Percentiles rank a stretch among this genome's conserved stretches.
These are phyloP conservation scores for Stratiomys singularior DNA, from an alignment of 2,888 invertebrate genomes.

Conservation along the genomic window DNA sequence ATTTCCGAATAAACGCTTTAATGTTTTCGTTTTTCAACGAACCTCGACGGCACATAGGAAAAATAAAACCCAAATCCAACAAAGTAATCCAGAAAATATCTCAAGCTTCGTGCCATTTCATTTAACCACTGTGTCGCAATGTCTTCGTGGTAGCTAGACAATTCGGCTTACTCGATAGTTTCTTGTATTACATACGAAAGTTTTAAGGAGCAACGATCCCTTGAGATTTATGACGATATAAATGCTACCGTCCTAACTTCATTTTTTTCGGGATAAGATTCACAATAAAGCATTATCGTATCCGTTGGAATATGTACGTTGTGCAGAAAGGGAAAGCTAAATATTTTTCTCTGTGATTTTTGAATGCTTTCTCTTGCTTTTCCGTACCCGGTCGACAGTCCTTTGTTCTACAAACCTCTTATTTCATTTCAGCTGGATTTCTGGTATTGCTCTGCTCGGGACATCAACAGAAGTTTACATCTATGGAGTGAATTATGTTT, in stretches of 20 bases:
- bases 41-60: too few relatives aligned
- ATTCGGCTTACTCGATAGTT: not conserved
- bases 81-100: too few relatives aligned
- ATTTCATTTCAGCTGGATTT: constrained; percentile 70
- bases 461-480: constrained; percentile 82
- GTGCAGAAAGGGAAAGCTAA: not conserved
- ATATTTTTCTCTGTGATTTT: not conserved
- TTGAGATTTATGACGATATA: constrained; percentile 7
- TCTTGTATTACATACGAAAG: not conserved
- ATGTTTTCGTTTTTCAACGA: too few relatives aligned
- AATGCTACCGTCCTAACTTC: too few relatives aligned
- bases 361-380: too few relatives aligned
- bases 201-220: not conserved
- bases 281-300: constrained; percentile 11
- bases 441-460: constrained; percentile 80
- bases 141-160: too few relatives aligned
- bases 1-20: too few relatives aligned
- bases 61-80: too few relatives aligned
- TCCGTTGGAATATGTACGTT: not conserved
- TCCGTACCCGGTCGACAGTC: not conserved
- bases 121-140: too few relatives aligned
- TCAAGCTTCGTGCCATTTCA: too few relatives aligned
- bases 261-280: not conserved
- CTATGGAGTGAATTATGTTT: constrained; percentile 79
- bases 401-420: not conserved